Conservation (phyloP, 64 coral and sea anemone species). For the Orbicella faveolata region DNA sequence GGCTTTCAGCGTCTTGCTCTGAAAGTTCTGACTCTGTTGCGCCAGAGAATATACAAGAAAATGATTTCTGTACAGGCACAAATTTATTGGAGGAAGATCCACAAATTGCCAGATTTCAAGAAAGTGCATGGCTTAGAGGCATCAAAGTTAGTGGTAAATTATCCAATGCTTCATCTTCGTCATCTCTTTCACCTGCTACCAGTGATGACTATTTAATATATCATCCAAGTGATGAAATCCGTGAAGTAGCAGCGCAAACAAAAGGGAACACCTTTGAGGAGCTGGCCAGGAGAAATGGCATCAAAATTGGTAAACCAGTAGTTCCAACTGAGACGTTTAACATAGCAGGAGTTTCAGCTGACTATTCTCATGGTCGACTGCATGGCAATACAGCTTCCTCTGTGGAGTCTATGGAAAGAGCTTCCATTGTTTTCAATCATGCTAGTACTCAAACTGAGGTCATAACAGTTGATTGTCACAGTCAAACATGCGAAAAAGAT, state of each 20-base stretch:
- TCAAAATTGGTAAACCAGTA: constrained; percentile 5
- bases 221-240: background rate
- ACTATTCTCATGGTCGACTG: no score
- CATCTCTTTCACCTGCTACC: background rate
- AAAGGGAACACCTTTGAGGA: constrained; percentile 3
- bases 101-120: constrained; percentile 20
- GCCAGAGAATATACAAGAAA: background rate
- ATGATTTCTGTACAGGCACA: background rate
- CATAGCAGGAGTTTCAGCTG: no score
- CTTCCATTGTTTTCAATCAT: background rate
- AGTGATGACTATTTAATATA: constrained; percentile 8
- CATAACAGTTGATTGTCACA: background rate
- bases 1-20: background rate
- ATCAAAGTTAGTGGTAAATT: background rate
- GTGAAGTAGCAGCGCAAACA: background rate
- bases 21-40: background rate
- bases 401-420: background rate
- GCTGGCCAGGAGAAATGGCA: constrained; percentile 13
- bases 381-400: background rate
- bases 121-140: background rate
- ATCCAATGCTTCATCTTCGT: background rate
- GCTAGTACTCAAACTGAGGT: constrained; percentile 20
- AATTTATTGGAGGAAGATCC: background rate
- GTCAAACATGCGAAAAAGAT: background rate
- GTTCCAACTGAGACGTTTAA: no score